Evolutionary conservation across 2,113 vertebrate genomes (phyloP), one percentile per base, ranked within the genome.

Genomic region (Ariopsis seemanni): DNA sequence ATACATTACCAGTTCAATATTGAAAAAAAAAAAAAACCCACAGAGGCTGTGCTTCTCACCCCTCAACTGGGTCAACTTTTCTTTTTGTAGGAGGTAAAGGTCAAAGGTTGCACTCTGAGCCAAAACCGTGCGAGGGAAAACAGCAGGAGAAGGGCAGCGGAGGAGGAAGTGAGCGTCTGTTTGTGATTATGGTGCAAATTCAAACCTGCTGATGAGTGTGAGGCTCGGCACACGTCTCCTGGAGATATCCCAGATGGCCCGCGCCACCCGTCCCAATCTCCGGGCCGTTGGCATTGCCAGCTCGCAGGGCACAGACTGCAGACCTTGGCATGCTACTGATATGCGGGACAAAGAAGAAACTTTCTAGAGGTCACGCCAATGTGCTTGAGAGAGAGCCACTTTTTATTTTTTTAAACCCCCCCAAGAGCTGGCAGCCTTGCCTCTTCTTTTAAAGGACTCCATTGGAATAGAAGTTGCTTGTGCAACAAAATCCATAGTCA

Each of bases 171-270:
- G 86, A 90, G 80, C 82, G 84, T 88, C 83, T 89, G 86, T 92
- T 93, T 90, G 80, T 91, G 91, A 91, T 93, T 89, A 90, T 91
- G 77, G 86, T 88, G 88, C 90, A 91, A 89, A 91, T 91, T 88
- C 88, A 89, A 89, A 91, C 90, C 90, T 90, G 82, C 91, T 93
- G 90, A 90, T 85, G 91, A 91, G 91, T 63, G 88, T 85, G 85
- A 88, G 84, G 88, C 89, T 90, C 90, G 93, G 92, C 90, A 90
- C 79, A 86, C 85, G 90, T 94, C 91, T 93, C 93, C 93, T 93
- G 95, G 94, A 94, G 94, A 91, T 93, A 94, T 91, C 94, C 95
- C 95, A 96, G 94, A 95, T 96, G 95, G 95, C 94, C 92, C 58
- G 77, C 85, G 93, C 90, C 88, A 91, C 92, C 92, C 93, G 93